These are phyloP conservation scores for Caenorhabditis sp. DNA, from an alignment of 2,888 invertebrate genomes.

Conservation along the genomic window DNA sequence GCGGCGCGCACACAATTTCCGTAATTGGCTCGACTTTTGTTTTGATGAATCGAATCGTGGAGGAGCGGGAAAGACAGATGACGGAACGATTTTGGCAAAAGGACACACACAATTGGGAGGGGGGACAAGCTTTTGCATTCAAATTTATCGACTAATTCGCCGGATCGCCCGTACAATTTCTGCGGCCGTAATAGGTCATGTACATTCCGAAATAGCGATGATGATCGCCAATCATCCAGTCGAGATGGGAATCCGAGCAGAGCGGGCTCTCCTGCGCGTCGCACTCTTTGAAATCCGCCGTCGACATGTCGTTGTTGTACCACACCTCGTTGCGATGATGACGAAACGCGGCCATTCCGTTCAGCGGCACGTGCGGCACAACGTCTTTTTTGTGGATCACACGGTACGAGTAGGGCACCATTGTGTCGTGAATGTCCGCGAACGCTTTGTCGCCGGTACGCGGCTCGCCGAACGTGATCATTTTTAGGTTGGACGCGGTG, in stretches of 20 bases:
- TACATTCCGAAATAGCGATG: conserved; percentile 52
- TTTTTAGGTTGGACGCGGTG: conserved; percentile 45
- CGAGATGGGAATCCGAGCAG: conserved; percentile 56
- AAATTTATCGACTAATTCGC: conserved; percentile 36
- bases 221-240: conserved; percentile 40
- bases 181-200: conserved; percentile 39
- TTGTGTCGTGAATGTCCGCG: conserved; percentile 61
- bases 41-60: background rate
- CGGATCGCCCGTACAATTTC: conserved; percentile 54
- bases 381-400: conserved; percentile 64
- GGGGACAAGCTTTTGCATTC: no score
- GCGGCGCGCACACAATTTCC: background rate
- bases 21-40: background rate
- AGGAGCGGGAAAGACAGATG: no score
- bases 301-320: conserved; percentile 71
- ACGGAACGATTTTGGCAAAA: no score
- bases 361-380: conserved; percentile 65
- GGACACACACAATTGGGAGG: no score
- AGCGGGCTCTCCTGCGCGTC: conserved; percentile 56
- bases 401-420: conserved; percentile 63
- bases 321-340: conserved; percentile 67
- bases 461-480: conserved; percentile 73
- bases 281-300: conserved; percentile 56
- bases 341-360: conserved; percentile 59
- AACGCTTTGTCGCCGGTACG: conserved; percentile 68